phyloP scores from a whole-genome alignment of 2,888 invertebrate genomes.

The Cataglyphis albicans region DNA sequence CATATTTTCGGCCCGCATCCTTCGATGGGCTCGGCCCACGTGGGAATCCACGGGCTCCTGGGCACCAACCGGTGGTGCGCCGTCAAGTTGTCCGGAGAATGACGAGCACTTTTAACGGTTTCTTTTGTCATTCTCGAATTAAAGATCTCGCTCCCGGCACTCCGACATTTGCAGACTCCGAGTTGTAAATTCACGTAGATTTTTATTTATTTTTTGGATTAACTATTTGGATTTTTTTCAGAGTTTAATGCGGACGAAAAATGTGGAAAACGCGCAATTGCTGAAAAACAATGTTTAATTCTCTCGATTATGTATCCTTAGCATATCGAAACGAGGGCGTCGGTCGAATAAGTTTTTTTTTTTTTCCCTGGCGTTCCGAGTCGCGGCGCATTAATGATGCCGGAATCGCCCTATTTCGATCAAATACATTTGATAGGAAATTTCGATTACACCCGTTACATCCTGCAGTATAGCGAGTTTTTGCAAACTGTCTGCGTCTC shows the following conservation, averaged over 20 bases:
- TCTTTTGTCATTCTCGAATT: constrained; percentile 60
- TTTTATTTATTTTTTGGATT: not conserved
- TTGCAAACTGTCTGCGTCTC: constrained; percentile 62
- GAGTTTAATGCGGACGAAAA: not conserved
- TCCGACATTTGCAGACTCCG: not conserved
- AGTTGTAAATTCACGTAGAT: not conserved
- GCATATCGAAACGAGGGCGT: constrained; percentile 14
- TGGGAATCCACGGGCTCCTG: constrained; percentile 77
- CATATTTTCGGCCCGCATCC: constrained; percentile 85
- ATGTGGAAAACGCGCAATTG: not conserved
- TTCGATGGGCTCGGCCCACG: constrained; percentile 78
- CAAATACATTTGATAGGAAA: constrained; percentile 49
- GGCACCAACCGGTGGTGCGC: constrained; percentile 64
- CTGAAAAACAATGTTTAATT: constrained; percentile 12
- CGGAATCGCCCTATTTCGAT: constrained; percentile 48
- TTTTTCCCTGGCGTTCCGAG: constrained; percentile 47
- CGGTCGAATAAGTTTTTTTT: constrained; percentile 36
- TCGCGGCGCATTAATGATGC: constrained; percentile 50
- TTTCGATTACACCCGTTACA: constrained; percentile 60
- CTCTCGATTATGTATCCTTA: constrained; percentile 8
- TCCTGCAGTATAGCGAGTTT: constrained; percentile 65
- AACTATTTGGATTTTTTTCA: too few species aligned
- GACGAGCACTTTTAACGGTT: constrained; percentile 71
- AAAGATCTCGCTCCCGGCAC: not conserved
- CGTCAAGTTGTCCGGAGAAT: constrained; percentile 55